These are phyloP conservation scores for Marasmarcha lunaedactyla DNA, from an alignment of 2,888 invertebrate genomes.

Conservation along the genomic window DNA sequence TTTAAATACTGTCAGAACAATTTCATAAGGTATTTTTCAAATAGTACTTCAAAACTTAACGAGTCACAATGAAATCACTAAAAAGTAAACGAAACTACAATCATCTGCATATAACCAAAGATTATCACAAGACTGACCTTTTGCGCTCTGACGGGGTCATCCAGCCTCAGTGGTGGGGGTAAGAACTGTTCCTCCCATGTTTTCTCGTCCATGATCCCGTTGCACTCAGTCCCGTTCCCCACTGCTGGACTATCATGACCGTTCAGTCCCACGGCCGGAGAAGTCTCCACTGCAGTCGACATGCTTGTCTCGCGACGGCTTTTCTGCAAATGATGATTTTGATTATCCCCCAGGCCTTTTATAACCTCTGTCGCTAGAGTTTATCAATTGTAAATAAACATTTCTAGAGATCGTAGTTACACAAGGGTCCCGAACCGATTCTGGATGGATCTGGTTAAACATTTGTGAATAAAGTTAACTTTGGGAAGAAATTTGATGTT, in stretches of 20 bases:
- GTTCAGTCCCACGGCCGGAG: slow-evolving; percentile 20
- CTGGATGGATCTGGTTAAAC: too few relatives aligned
- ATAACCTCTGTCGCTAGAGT: not conserved
- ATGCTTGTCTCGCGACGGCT: slow-evolving; percentile 17
- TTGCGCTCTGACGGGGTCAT: slow-evolving; percentile 38
- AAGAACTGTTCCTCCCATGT: slow-evolving; percentile 45
- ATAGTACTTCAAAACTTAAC: too few relatives aligned
- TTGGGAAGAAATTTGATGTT: too few relatives aligned
- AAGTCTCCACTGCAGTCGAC: slow-evolving; percentile 33
- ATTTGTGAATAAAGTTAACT: too few relatives aligned
- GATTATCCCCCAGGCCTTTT: too few relatives aligned
- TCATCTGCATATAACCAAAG: too few relatives aligned
- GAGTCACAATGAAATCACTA: too few relatives aligned
- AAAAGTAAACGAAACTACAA: too few relatives aligned
- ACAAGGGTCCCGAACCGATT: too few relatives aligned
- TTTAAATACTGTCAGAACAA: too few relatives aligned
- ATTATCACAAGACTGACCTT: slow-evolving; percentile 33
- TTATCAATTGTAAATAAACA: slow-evolving; percentile 6
- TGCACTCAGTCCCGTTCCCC: slow-evolving; percentile 13
- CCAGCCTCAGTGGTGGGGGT: slow-evolving; percentile 39
- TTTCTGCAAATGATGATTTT: not conserved
- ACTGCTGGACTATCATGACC: slow-evolving; percentile 15
- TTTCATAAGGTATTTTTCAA: too few relatives aligned
- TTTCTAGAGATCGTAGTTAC: not conserved
- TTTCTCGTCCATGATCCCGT: slow-evolving; percentile 11